Evolutionary conservation across 2,888 invertebrate species (phyloP).

Genomic region (Mythimna albipuncta): DNA sequence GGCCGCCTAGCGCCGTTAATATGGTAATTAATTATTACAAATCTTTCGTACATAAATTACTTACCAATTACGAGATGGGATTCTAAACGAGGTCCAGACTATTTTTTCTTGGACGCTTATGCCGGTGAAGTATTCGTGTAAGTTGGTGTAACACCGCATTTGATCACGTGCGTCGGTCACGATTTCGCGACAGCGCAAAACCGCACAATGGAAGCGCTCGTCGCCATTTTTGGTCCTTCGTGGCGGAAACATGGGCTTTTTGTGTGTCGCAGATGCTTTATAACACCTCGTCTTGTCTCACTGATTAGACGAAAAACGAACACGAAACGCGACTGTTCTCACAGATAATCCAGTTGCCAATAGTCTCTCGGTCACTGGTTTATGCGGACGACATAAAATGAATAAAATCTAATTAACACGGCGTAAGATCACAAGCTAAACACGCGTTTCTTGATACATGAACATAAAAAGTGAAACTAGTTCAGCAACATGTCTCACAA

Average conservation of each 20-base stretch:
- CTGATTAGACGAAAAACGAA: slow-evolving; percentile 68
- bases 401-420: slow-evolving; percentile 79
- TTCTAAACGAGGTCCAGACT: slow-evolving; percentile 68
- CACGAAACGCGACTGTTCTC: slow-evolving; percentile 14
- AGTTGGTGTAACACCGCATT: slow-evolving; percentile 72
- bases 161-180: slow-evolving; percentile 78
- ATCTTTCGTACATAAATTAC: slow-evolving; percentile 85
- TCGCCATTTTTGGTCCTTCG: slow-evolving; percentile 79
- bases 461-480: slow-evolving; percentile 85
- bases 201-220: slow-evolving; percentile 79
- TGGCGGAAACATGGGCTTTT: slow-evolving; percentile 81
- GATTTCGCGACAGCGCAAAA: slow-evolving; percentile 70
- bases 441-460: slow-evolving; percentile 75
- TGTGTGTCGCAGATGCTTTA: slow-evolving; percentile 77
- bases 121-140: slow-evolving; percentile 62
- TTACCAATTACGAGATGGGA: slow-evolving; percentile 79
- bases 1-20: slow-evolving; percentile 87
- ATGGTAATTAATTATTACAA: slow-evolving; percentile 90
- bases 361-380: slow-evolving; percentile 48
- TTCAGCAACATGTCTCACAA: slow-evolving; percentile 87
- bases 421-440: slow-evolving; percentile 88
- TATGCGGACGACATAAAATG: slow-evolving; percentile 63
- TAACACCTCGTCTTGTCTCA: slow-evolving; percentile 77
- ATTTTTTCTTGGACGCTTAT: slow-evolving; percentile 51
- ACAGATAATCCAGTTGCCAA: slow-evolving; percentile 22